Base-by-base conservation (phyloP, 1,140 invertebrate genomes). In the Cepaea nemoralis region DNA sequence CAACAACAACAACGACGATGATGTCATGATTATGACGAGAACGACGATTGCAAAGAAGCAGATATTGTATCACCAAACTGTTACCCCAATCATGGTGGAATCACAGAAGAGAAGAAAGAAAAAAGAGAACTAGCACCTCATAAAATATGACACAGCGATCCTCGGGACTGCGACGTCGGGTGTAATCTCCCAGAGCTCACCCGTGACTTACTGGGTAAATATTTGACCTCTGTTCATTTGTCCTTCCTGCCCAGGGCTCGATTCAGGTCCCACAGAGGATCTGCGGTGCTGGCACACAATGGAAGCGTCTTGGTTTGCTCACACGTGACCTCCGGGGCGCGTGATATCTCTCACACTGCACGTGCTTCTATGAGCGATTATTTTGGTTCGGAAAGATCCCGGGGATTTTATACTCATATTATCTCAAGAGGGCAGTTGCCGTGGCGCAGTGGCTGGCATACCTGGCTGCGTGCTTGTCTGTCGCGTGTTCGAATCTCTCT, bases 181-280 rank as follows among this genome's bases (percentile, higher is more conserved):
- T 31, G 59, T 63, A 63, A 63, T 63, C n/a, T 63, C 59, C 2
- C 59, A 5, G 6, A 2, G 12, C 5, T 31, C n/a, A 27, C 6
- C 59, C 59, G n/a, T 63, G 59, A 31, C 59, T 63, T 31, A 31
- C 59, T 63, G n/a, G 59, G 16, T 63, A 63, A 63, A 63, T 63
- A 63, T 27, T 63, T 63, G n/a, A 63, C 59, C 59, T 24, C 59
- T 63, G 33, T 63, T 63, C 59, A 63, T 63, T 63, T 63, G 16
- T 63, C 2, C 59, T 27, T 31, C 59, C 10, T 10, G 59, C 59
- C 59, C 22, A 5, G 1, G 59, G 1, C 27, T 63, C 27, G n/a
- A 16, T n/a, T 6, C n/a, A 14, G 2, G n/a, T 63, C n/a, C 59
- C n/a, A 16, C n/a, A 10, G 59, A 31, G 10, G 59, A 63, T 63